Conservation (phyloP, 2,113 vertebrate genomes). For the Corvus cornix region DNA sequence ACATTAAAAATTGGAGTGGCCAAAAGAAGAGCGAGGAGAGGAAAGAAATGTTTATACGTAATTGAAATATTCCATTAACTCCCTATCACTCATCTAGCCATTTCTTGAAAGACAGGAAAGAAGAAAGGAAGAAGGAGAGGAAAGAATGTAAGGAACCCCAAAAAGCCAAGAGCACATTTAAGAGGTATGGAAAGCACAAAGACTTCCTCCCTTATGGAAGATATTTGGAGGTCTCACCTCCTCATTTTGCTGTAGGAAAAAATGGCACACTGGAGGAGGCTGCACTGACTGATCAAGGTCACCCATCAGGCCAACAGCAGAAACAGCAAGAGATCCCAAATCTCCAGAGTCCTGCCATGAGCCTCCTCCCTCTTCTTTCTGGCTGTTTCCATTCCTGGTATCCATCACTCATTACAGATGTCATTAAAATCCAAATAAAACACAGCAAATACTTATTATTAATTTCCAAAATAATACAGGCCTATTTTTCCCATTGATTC, state of each 20-base stretch:
- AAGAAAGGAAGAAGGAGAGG: not conserved
- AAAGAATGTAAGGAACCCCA: not conserved
- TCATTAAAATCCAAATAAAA: conserved; percentile 38
- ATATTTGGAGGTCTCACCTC: not conserved
- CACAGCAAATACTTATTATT: conserved; percentile 21
- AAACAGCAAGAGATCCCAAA: not conserved
- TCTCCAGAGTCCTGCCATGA: not conserved
- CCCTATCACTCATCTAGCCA: not conserved
- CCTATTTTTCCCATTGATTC: not conserved
- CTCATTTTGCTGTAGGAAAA: not conserved
- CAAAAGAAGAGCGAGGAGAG: not conserved
- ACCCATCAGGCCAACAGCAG: not conserved
- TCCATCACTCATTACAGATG: not conserved
- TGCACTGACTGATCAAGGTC: not conserved
- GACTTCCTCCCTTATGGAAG: not conserved
- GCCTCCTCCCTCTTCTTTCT: not conserved
- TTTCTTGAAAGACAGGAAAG: not conserved
- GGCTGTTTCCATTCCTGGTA: not conserved
- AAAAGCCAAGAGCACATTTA: not conserved
- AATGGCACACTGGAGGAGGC: not conserved
- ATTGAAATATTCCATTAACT: not conserved
- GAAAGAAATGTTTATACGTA: not conserved
- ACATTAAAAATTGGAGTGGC: not conserved
- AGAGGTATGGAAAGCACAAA: not conserved
- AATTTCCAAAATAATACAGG: not conserved